Evolutionary conservation across 1,140 invertebrate species (phyloP), one percentile per base, ranked within the genome.

Genomic region (Bombus waltoni): DNA sequence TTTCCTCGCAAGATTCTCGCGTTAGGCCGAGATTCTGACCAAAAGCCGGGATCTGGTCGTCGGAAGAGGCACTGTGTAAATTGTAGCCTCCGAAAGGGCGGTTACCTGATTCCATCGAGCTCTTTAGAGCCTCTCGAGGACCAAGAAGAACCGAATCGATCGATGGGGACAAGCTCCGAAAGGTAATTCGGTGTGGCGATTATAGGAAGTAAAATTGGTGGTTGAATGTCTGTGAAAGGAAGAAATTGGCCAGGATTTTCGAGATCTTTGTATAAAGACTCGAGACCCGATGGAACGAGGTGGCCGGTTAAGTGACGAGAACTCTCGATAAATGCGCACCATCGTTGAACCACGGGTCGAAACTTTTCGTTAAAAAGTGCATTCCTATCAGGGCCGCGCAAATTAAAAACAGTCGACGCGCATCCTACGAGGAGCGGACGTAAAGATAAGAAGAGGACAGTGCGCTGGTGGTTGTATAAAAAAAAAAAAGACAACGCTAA

Each of bases 1-100:
- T 88, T 80, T 75, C 59, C 79, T 82, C 79, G 59, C 66, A 75
- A 89, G 79, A 47, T 66, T 79, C 57, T 53, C 74, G 47, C 40
- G n/a, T 10, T 11, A 59, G 8, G 18, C 74, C 72, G 53, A 11
- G 28, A 35, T 32, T 32, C 77, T 42, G 53, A 66, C 77, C 77
- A 76, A 87, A 62, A 59, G 73, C 28, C 62, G 44, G 28, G 18
- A 42, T 66, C n/a, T 66, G 74, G 80, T 86, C 73, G 73, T 59
- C 68, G 53, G 73, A 74, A 62, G 11, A 32, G 38, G 15, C n/a
- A 53, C 47, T 53, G 40, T 66, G 86, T 72, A 85, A 87, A 74
- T 65, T 38, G 70, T 44, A 35, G 35, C 28, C 18, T 10, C n/a
- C 22, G 22, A n/a, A 68, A 83, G 76, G 73, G 32, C 59, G 32